Conservation (phyloP, 2,888 invertebrate genomes). For the Oegoconia quadripuncta region DNA sequence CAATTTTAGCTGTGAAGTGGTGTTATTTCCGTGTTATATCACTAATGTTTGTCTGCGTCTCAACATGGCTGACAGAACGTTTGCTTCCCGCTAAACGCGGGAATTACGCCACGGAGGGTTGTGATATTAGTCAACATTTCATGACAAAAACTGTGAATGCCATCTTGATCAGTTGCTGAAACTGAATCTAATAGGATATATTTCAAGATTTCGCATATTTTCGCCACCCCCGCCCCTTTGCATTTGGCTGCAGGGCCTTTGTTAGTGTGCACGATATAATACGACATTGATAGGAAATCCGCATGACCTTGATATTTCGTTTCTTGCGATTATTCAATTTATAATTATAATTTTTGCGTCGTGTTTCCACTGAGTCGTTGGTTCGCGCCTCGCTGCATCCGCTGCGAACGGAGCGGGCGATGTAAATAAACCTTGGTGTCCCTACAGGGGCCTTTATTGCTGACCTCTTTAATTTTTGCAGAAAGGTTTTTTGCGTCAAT, state of each 20-base stretch:
- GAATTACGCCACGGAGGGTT: conserved; percentile 78
- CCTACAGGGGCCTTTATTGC: conserved; percentile 60
- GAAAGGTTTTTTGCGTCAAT: conserved; percentile 29
- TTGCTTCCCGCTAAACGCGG: conserved; percentile 80
- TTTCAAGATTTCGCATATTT: conserved; percentile 69
- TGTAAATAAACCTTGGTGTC: conserved; percentile 70
- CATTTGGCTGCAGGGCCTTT: conserved; percentile 78
- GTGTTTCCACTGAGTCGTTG: conserved; percentile 60
- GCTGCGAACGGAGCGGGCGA: conserved; percentile 60
- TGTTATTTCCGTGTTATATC: conserved; percentile 79
- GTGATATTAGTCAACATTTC: conserved; percentile 67
- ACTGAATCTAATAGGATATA: conserved; percentile 69
- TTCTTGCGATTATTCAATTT: conserved; percentile 71
- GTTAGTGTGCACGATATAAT: conserved; percentile 77
- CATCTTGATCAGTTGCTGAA: conserved; percentile 70
- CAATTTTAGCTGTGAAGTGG: conserved; percentile 61
- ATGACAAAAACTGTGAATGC: conserved; percentile 69
- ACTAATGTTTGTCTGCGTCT: conserved; percentile 80
- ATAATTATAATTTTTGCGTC: conserved; percentile 58
- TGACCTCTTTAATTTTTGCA: conserved; percentile 50
- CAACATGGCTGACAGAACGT: conserved; percentile 80
- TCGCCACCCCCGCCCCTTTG: conserved; percentile 78
- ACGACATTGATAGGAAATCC: conserved; percentile 79
- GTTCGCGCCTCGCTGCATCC: conserved; percentile 57
- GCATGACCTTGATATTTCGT: conserved; percentile 78